Evolutionary conservation across 2,113 vertebrate species (phyloP).

Genomic region (Hepsetus odoe): DNA sequence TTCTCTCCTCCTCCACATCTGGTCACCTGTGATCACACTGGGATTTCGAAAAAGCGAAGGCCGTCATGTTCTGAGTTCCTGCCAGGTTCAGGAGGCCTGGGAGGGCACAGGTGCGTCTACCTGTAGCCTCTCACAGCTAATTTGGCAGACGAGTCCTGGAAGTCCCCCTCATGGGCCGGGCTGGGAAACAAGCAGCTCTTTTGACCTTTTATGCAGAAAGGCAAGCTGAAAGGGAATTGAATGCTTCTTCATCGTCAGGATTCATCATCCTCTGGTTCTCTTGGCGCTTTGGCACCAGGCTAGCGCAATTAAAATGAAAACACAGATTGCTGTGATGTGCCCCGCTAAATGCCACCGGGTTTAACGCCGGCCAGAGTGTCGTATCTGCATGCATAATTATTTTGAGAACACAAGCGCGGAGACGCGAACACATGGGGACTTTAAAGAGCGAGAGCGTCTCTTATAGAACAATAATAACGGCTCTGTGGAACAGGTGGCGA

Average conservation of each 20-base stretch:
- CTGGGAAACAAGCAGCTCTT: constrained; percentile 13
- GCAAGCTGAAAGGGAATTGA: constrained; percentile 14
- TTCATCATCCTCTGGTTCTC: constrained; percentile 1
- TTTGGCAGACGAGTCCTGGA: constrained; percentile 12
- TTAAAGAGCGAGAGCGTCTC: neutral
- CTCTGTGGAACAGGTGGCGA: constrained; percentile 28
- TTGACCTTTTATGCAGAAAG: constrained; percentile 7
- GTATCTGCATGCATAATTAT: constrained; percentile 19
- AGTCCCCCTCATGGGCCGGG: neutral
- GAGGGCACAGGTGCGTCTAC: neutral
- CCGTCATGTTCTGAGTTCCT: no score
- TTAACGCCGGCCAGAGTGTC: constrained; percentile 26
- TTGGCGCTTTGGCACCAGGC: constrained; percentile 10
- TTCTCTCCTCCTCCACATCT: no score
- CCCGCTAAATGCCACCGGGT: constrained; percentile 28
- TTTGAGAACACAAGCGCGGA: neutral
- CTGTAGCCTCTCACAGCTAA: neutral
- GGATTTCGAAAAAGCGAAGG: no score
- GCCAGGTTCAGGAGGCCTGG: no score
- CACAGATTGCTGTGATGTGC: constrained; percentile 35
- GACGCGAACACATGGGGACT: neutral
- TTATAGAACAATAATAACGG: neutral
- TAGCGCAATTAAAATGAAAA: constrained; percentile 39
- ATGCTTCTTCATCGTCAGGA: constrained; percentile 33
- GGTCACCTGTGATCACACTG: no score